These are phyloP conservation scores for Hemaris fuciformis DNA, from an alignment of 2,888 invertebrate species.

Conservation along the genomic window DNA sequence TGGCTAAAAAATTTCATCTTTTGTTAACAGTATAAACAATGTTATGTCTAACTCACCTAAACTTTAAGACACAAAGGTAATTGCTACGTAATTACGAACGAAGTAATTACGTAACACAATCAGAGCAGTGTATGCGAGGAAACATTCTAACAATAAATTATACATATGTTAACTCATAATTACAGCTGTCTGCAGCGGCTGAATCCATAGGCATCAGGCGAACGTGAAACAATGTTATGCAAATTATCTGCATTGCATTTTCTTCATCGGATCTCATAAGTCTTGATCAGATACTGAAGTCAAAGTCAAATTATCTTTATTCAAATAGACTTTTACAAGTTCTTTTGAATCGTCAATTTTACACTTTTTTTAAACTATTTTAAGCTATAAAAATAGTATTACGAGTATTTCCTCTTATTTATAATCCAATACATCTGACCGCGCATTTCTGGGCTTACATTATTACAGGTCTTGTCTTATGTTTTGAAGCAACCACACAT, in stretches of 20 bases:
- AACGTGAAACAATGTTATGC: background rate
- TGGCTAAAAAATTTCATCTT: background rate
- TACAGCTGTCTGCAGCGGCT: background rate
- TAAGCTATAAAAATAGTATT: no score
- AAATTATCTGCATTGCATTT: background rate
- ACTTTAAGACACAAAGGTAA: background rate
- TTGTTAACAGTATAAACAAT: background rate
- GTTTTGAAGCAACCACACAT: no score
- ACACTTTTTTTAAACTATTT: no score
- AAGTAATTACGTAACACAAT: background rate
- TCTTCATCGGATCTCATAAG: background rate
- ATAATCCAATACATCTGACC: no score
- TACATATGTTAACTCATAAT: background rate
- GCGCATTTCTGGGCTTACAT: no score
- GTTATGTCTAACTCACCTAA: background rate
- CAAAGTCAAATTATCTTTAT: no score
- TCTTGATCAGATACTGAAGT: background rate
- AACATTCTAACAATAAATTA: background rate
- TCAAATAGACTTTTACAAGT: no score
- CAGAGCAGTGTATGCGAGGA: background rate
- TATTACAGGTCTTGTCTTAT: no score
- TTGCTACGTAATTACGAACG: background rate
- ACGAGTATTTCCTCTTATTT: no score
- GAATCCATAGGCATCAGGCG: background rate
- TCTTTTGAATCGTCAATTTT: no score